Percentiles rank a stretch among this genome's conserved stretches.
These are phyloP conservation scores for Pangasius larnaudii DNA, from an alignment of 2,797 vertebrate species.

Conservation along the genomic window DNA sequence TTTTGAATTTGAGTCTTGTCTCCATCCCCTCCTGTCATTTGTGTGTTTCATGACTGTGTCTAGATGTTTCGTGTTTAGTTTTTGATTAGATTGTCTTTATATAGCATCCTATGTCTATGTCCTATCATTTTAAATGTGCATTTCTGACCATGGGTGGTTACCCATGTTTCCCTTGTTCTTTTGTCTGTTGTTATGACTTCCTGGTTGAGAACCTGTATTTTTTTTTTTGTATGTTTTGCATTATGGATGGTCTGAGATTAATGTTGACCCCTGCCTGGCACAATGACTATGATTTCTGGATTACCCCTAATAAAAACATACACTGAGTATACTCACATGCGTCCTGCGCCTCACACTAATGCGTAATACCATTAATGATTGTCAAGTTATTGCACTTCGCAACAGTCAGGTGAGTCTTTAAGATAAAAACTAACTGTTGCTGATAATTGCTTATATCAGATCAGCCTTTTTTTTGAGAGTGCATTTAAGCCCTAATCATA, in stretches of 20 bases:
- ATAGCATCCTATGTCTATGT: too few relatives aligned
- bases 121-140: too few relatives aligned
- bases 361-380: not conserved
- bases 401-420: not conserved
- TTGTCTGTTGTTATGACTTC: too few relatives aligned
- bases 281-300: not conserved
- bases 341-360: not conserved
- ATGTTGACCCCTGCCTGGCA: not conserved
- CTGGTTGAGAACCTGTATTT: too few relatives aligned
- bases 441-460: not conserved
- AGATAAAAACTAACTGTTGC: not conserved
- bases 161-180: too few relatives aligned
- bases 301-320: not conserved
- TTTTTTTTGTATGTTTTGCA: too few relatives aligned
- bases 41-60: too few relatives aligned
- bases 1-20: too few relatives aligned
- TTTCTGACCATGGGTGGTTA: too few relatives aligned
- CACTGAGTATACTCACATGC: not conserved
- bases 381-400: conserved; percentile 4
- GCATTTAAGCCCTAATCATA: not conserved
- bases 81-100: too few relatives aligned
- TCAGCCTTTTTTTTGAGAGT: not conserved
- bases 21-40: too few relatives aligned
- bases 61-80: too few relatives aligned
- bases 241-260: not conserved